Percentiles rank a stretch among this genome's conserved stretches.
Evolutionary conservation across 2,888 invertebrate genomes (phyloP).

Genomic region (Parelbella ahira): DNA sequence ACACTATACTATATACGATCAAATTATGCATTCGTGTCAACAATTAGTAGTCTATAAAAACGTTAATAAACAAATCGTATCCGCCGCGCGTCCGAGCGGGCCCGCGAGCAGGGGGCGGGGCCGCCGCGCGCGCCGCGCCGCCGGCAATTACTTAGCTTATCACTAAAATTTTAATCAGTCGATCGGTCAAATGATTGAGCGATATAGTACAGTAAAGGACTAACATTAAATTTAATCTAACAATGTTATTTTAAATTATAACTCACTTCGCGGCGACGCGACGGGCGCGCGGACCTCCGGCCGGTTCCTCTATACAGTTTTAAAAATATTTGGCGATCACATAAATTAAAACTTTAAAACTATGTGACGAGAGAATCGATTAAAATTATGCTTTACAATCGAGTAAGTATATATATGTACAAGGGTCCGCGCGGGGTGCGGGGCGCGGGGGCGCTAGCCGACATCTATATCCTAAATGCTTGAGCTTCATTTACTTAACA

Average conservation of each 20-base stretch:
- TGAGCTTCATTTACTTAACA: slow-evolving; percentile 73
- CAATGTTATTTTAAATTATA: slow-evolving; percentile 80
- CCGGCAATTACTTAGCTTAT: slow-evolving; percentile 75
- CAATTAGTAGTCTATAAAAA: slow-evolving; percentile 73
- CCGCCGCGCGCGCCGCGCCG: slow-evolving; percentile 40
- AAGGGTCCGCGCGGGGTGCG: slow-evolving; percentile 62
- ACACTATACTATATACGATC: slow-evolving; percentile 76
- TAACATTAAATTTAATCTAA: slow-evolving; percentile 81
- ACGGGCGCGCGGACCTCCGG: slow-evolving; percentile 47
- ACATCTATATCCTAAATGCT: slow-evolving; percentile 66
- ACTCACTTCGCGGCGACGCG: slow-evolving; percentile 67
- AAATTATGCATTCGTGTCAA: slow-evolving; percentile 74
- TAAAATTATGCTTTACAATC: slow-evolving; percentile 79
- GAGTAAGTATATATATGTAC: slow-evolving; percentile 71
- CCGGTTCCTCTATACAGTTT: slow-evolving; percentile 68
- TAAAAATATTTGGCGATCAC: slow-evolving; percentile 79
- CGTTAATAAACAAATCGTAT: slow-evolving; percentile 70
- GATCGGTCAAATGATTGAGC: slow-evolving; percentile 81
- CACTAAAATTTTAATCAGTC: slow-evolving; percentile 81
- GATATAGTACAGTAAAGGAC: slow-evolving; percentile 80
- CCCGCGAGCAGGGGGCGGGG: no score
- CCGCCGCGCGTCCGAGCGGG: no score
- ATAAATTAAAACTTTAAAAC: slow-evolving; percentile 79
- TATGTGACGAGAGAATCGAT: slow-evolving; percentile 78
- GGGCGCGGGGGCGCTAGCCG: slow-evolving; percentile 46